phyloP scores from a whole-genome alignment of 2,888 invertebrate species.

The Platycheirus albimanus region DNA sequence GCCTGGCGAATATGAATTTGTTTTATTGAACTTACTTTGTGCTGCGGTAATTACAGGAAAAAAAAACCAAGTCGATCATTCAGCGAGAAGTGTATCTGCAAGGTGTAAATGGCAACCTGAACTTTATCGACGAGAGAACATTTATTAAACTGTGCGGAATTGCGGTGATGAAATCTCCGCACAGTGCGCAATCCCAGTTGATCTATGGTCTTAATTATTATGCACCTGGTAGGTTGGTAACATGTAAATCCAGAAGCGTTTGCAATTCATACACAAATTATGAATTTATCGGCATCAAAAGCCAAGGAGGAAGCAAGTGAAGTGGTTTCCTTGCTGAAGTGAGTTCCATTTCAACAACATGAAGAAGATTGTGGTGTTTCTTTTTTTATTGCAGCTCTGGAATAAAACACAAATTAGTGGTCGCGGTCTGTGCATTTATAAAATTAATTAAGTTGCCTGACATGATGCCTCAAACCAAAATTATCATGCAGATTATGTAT shows the following conservation, averaged over 20 bases:
- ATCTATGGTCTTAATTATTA: constrained; percentile 63
- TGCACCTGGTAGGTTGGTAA: constrained; percentile 41
- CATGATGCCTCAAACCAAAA: constrained; percentile 16
- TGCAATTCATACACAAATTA: constrained; percentile 27
- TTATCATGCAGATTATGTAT: not conserved
- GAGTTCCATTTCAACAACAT: no score
- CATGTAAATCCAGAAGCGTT: constrained; percentile 49
- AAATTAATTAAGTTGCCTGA: constrained; percentile 36
- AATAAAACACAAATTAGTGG: constrained; percentile 46
- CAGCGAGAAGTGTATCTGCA: not conserved
- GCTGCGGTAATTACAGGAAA: no score
- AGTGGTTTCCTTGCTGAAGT: not conserved
- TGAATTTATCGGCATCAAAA: constrained; percentile 15
- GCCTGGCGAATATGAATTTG: no score
- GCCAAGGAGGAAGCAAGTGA: not conserved
- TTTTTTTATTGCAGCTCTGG: not conserved
- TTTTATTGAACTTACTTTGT: no score
- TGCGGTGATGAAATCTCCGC: constrained; percentile 7
- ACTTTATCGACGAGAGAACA: constrained; percentile 24
- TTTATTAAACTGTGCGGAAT: constrained; percentile 28
- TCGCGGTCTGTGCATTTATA: constrained; percentile 27
- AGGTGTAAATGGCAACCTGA: constrained; percentile 2
- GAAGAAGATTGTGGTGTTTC: constrained; percentile 8
- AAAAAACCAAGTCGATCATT: no score
- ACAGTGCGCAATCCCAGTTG: constrained; percentile 20